Evolutionary conservation across 1,140 invertebrate species (phyloP), one percentile per base, ranked within the genome.

Genomic region (Scaptomyza hsui): DNA sequence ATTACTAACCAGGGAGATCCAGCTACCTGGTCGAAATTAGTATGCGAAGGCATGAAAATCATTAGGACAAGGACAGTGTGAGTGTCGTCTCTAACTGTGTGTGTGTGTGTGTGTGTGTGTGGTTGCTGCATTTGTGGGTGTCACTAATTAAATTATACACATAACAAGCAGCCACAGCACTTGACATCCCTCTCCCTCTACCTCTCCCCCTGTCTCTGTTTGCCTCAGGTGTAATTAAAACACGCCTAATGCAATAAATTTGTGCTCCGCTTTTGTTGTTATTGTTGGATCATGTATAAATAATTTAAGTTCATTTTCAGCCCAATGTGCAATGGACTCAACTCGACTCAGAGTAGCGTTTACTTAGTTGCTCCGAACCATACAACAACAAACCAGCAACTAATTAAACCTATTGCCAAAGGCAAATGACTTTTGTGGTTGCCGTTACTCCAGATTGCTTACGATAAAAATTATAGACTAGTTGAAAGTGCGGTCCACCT

Each of bases 381-480:
- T 4, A 37, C 12, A 37, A 37, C 32, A 37, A 37, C 32, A 37
- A 37, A n/a, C 32, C 7, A 12, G 12, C 12, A 29, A 55, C 79
- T 72, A 85, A 79, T 83, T 83, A 79, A 82, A 68, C 56, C 37
- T 19, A 47, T 21, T 42, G 55, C 67, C 29, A 63, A 61, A 60
- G 73, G 61, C 55, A 72, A 72, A 72, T 42, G 64, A 68, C 49
- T 72, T 49, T 56, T 68, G 63, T 47, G 64, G 63, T 35, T 52
- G 32, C 26, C 15, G 29, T 44, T 44, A 71, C 37, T 56, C 26
- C 29, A 80, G 81, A 86, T 81, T 81, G 82, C 77, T 75, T 62
- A 72, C 77, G 77, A 86, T 86, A 88, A 86, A 88, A 79, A 88
- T 86, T 88, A 81, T 78, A 85, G 70, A 88, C 70, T 75, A 72